Evolutionary conservation across 2,888 invertebrate species (phyloP).

Genomic region (Pachycephus smyrnensis): DNA sequence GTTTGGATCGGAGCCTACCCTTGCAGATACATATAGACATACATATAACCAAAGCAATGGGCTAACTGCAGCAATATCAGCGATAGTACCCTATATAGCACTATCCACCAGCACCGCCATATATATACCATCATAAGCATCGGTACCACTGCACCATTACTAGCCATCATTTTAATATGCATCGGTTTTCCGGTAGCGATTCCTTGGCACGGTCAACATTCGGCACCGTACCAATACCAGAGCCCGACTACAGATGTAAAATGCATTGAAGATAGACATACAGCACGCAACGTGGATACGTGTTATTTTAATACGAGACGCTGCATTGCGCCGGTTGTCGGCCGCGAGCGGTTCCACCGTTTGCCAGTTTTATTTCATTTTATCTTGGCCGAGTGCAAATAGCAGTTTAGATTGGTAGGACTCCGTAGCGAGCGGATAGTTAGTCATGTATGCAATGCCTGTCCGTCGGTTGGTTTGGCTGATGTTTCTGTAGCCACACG

Average conservation of each 20-base stretch:
- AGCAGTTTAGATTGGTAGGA: slow-evolving; percentile 17
- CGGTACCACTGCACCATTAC: background rate
- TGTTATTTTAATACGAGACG: slow-evolving; percentile 22
- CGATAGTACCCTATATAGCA: background rate
- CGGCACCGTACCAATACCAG: slow-evolving; percentile 16
- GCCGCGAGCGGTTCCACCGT: background rate
- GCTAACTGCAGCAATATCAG: slow-evolving; percentile 12
- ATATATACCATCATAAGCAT: background rate
- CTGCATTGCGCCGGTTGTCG: slow-evolving; percentile 7
- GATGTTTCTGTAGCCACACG: slow-evolving; percentile 4
- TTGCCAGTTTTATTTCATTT: slow-evolving; percentile 12
- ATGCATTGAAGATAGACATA: slow-evolving; percentile 1
- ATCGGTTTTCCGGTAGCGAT: slow-evolving; percentile 43
- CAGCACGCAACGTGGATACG: slow-evolving; percentile 2
- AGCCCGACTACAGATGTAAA: background rate
- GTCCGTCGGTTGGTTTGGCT: slow-evolving; percentile 6
- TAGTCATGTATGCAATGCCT: slow-evolving; percentile 1
- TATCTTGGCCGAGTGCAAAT: slow-evolving; percentile 19
- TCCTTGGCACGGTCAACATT: slow-evolving; percentile 43
- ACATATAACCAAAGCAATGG: slow-evolving; percentile 20
- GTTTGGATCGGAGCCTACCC: slow-evolving; percentile 10
- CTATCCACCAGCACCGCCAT: background rate
- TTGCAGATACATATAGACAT: slow-evolving; percentile 22
- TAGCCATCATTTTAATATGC: slow-evolving; percentile 52
- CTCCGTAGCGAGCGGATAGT: background rate